Evolutionary conservation across 2,113 vertebrate species (phyloP), one percentile per base, ranked within the genome.

Genomic region (Sigmodon hispidus): DNA sequence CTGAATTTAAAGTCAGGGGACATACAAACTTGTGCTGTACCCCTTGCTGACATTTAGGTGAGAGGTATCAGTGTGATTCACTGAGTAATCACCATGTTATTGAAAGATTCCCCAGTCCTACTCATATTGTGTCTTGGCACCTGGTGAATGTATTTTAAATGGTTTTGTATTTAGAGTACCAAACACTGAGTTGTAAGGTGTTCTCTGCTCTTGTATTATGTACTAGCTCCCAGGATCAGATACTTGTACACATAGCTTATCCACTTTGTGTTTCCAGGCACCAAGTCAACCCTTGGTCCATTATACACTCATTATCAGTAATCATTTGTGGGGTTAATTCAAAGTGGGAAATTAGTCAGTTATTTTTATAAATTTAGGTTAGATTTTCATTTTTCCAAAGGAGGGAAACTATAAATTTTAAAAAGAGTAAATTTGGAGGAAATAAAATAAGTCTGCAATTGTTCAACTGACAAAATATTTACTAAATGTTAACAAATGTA

Each of bases 351-450:
- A 87, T 5, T 65, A 87, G 75, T 67, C 83, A 65, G 94, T 87
- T 87, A 91, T 89, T 72, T 80, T 95, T 55, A 93, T 75, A 93
- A 91, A 24, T 29, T 96, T 96, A 92, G 90, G 88, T 90, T 93
- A 91, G 45, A 16, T 94, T 95, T 95, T 34, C 22, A 89, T 43
- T 91, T 43, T 96, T 63, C 57, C 87, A 50, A 36, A 91, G 93
- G 24, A 5, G 31, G 87, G 89, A 93, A 61, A 63, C n/a, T 89
- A 93, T 65, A 91, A 67, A 95, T 87, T 5, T 2, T 95, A 93
- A 87, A 61, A 91, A 87, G 34, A 96, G 17, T 83, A 75, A 94
- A 65, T 19, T 80, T 17, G 24, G 79, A 85, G 48, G 65, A 97
- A 95, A 89, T 75, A 79, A 89, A 24, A 79, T 87, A 87, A 50